Evolutionary conservation across 2,797 vertebrate genomes (phyloP), one percentile per base, ranked within the genome.

Genomic region (Harpagifer antarcticus): DNA sequence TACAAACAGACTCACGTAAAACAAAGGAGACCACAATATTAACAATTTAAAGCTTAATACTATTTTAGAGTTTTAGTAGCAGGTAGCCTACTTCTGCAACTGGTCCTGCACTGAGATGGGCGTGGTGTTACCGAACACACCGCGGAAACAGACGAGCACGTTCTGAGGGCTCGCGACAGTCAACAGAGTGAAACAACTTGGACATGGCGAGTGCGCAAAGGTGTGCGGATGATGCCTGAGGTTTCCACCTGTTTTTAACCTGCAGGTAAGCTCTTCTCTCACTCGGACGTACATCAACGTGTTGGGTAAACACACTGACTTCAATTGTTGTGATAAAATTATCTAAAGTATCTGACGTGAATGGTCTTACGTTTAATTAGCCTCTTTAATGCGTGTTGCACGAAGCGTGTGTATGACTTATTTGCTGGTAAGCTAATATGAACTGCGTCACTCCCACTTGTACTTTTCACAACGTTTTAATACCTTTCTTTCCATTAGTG

Each of bases 91-190:
- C 62, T 59, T 59, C 11, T 57, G 27, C 37, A 63, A 44, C 43
- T 59, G 13, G 3, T 17, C 15, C 8, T 9, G 52, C 16, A n/a
- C 31, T 55, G 31, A 55, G 48, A 23, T 71, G 88, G 91, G 91
- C 90, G 91, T 90, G 88, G 84, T 75, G 58, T n/a, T 31, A 1
- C 16, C 40, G 9, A 64, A 33, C 69, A 13, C 7, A 23, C 47
- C 10, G 45, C 78, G 78, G 86, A 86, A 84, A 84, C 82, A 12
- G 60, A 9, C 58, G 33, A 27, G 70, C 70, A 33, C 47, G 65
- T 27, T 19, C 53, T 12, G 54, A 55, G 48, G 13, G 45, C 33
- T 4, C 8, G 3, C 20, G 42, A 19, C 55, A 2, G 17, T 14
- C 42, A 68, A 27, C 42, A 27, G 47, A 61, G 11, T 73, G 66